phyloP scores from a whole-genome alignment of 2,888 invertebrate species.

The Amiota minor region DNA sequence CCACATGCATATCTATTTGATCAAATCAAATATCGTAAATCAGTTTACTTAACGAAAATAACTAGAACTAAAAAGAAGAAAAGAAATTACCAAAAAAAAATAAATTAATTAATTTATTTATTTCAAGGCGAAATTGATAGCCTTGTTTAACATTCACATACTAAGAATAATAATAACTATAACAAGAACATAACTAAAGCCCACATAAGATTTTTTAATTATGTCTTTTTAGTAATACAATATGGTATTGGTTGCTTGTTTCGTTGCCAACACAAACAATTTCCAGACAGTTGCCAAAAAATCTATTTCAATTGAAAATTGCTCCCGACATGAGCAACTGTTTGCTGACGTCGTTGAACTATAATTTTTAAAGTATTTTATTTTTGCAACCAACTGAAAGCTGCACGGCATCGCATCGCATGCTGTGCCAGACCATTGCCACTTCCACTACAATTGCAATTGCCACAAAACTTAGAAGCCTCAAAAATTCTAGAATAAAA shows the following conservation, averaged over 20 bases:
- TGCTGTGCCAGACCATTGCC: slow-evolving; percentile 9
- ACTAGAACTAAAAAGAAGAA: not conserved
- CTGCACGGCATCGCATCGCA: not conserved
- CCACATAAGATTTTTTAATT: not conserved
- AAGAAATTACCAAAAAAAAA: not conserved
- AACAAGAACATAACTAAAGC: too few species aligned
- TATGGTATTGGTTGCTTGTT: not conserved
- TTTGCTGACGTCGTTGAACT: slow-evolving; percentile 42
- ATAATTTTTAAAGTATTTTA: slow-evolving; percentile 65
- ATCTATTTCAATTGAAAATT: slow-evolving; percentile 62
- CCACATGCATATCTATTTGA: slow-evolving; percentile 18
- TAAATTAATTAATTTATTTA: slow-evolving; percentile 29
- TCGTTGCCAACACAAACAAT: slow-evolving; percentile 52
- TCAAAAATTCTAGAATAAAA: not conserved
- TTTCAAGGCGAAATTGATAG: not conserved
- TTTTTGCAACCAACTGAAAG: slow-evolving; percentile 50
- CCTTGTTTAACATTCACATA: not conserved
- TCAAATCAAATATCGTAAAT: slow-evolving; percentile 21
- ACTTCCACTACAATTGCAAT: not conserved
- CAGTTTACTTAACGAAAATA: not conserved
- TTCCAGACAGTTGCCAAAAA: slow-evolving; percentile 52
- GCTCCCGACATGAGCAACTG: slow-evolving; percentile 50
- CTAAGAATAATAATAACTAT: not conserved
- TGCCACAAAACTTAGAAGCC: slow-evolving; percentile 13
- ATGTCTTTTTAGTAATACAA: not conserved